Base-by-base conservation (phyloP, 2,113 vertebrate species). In the Sinocyclocheilus maitianheensis region DNA sequence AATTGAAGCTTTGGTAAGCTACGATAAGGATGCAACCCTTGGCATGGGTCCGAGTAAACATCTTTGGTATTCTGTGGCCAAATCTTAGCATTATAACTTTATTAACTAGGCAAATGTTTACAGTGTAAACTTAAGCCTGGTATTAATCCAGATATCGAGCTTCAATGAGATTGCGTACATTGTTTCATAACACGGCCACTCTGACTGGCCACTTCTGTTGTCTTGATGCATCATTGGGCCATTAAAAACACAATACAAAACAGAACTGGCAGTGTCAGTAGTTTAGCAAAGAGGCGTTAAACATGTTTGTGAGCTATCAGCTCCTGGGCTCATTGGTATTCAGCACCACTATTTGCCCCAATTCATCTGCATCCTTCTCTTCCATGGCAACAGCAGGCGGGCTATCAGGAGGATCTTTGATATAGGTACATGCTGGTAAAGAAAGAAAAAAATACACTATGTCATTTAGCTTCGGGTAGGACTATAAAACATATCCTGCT, bases 341-440 rank as follows among this genome's bases (percentile, higher is more conserved):
- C 96, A 94, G 92, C 95, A 91, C 92, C 93, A 95, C 86, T 95
- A 94, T 95, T 96, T 94, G 93, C 94, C 95, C 93, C 94, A 96
- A 95, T 95, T 96, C 94, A 97, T 97, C 97, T 97, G 96, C 93
- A 97, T 96, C 93, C 92, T 93, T 91, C 95, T 95, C 94, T 92
- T 93, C 95, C 94, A 94, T 95, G 94, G 95, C 95, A 96, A 95
- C 95, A 96, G 96, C 92, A 94, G 95, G 95, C 92, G 94, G 94
- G 95, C 96, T 94, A 96, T 96, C 95, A 91, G 94, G 92, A 95
- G 92, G 93, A 96, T 95, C 95, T 97, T 94, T 96, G 95, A 97
- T 94, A 94, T 93, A 94, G 93, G 93, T 94, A 93, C 91, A 93
- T 92, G 92, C 92, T 91, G 92, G 88, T 90, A 14, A 77, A 78